Evolutionary conservation across 2,797 vertebrate species (phyloP).

Genomic region (Danio choprae): DNA sequence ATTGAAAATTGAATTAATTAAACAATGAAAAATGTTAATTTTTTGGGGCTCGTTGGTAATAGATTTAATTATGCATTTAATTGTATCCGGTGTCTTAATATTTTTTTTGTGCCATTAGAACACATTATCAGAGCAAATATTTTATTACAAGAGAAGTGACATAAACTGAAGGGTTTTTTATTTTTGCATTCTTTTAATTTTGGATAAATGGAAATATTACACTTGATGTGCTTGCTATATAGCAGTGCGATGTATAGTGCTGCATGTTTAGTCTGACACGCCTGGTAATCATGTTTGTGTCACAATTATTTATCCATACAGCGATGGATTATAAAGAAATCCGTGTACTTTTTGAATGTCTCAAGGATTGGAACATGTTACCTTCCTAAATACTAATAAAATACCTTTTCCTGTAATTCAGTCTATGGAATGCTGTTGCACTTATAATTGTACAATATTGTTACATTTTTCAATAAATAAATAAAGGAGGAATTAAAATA

Average conservation of each 20-base stretch:
- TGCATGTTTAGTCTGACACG: neutral
- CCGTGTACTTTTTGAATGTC: conserved; percentile 4
- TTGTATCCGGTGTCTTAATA: neutral
- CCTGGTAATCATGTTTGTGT: neutral
- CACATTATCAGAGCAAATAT: conserved; percentile 15
- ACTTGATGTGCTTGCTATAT: neutral
- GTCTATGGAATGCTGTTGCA: neutral
- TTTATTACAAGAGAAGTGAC: neutral
- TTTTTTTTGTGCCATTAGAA: neutral
- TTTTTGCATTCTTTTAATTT: conserved; percentile 1
- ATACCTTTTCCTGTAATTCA: neutral
- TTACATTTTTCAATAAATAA: conserved; percentile 43
- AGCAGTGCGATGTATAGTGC: neutral
- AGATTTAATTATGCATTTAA: neutral
- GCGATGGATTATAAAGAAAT: neutral
- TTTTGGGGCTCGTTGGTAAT: neutral
- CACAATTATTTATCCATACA: neutral
- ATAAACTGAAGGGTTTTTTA: neutral
- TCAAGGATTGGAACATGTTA: neutral
- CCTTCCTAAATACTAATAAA: neutral
- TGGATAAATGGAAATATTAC: neutral
- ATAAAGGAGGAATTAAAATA: neutral
- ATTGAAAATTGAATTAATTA: neutral
- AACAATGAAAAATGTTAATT: neutral
- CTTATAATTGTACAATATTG: conserved; percentile 14